Conservation (phyloP, 2,113 vertebrate genomes). For the Nannospalax galili region DNA sequence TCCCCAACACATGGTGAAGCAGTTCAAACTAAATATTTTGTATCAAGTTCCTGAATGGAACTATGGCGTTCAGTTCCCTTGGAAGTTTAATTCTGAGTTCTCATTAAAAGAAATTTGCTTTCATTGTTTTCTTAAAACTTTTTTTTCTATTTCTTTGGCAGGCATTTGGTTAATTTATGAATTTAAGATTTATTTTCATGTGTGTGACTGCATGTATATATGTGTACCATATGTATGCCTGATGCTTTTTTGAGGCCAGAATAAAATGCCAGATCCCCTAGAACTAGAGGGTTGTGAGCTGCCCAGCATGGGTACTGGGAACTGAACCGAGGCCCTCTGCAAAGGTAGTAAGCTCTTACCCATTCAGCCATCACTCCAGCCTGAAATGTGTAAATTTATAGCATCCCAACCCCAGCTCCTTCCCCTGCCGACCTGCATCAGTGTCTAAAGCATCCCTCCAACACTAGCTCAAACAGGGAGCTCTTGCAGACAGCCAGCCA, state of each 20-base stretch:
- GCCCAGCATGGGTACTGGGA: neutral
- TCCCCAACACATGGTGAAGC: no score
- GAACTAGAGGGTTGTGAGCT: neutral
- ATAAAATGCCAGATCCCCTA: neutral
- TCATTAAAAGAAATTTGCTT: no score
- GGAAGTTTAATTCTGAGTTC: no score
- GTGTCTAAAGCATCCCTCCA: neutral
- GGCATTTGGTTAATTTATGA: neutral
- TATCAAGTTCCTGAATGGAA: no score
- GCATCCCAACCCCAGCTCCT: neutral
- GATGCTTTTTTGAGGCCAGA: neutral
- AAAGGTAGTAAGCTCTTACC: neutral
- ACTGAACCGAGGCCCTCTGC: neutral
- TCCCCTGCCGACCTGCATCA: neutral
- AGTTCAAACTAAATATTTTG: no score
- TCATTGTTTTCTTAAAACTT: no score
- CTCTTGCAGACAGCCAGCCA: fast-evolving
- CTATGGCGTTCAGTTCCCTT: no score
- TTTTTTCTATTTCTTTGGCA: neutral
- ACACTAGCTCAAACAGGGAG: neutral
- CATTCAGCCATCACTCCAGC: neutral
- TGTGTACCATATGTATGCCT: neutral
- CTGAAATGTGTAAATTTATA: neutral
- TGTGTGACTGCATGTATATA: neutral
- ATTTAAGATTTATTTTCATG: neutral